Evolutionary conservation across 30 jellyfish, hydroid and myxozoan genomes (phyloP).

Genomic region (Hydractinia symbiolongicarpus): DNA sequence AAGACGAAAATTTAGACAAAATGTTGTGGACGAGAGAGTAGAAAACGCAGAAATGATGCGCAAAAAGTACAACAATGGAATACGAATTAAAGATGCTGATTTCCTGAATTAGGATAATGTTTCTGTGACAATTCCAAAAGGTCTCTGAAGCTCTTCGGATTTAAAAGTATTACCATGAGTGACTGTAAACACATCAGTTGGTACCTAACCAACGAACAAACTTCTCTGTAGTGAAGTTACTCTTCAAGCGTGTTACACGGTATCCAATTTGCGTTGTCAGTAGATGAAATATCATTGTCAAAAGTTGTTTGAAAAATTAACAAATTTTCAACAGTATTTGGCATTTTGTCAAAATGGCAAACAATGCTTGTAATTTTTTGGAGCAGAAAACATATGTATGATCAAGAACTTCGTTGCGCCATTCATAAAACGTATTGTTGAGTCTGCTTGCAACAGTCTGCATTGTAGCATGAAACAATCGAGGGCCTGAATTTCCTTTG

Average conservation of each 20-base stretch:
- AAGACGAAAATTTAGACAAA: background rate
- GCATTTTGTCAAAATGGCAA: too few relatives aligned
- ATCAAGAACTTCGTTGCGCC: too few relatives aligned
- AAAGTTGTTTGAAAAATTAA: too few relatives aligned
- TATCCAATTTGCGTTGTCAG: background rate
- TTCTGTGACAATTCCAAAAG: background rate
- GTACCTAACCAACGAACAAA: background rate
- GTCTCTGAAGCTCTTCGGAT: background rate
- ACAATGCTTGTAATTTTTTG: too few relatives aligned
- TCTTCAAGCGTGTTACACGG: background rate
- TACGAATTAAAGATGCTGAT: constrained; percentile 1
- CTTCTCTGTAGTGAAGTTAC: background rate
- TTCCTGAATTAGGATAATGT: background rate
- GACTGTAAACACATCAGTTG: background rate
- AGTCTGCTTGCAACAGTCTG: too few relatives aligned
- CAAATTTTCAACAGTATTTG: too few relatives aligned
- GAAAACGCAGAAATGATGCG: constrained; percentile 10
- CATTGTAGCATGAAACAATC: too few relatives aligned
- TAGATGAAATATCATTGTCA: background rate
- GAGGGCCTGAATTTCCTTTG: too few relatives aligned
- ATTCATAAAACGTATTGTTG: too few relatives aligned
- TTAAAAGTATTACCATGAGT: constrained; percentile 2
- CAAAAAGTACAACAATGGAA: constrained; percentile 3
- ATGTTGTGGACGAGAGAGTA: background rate
- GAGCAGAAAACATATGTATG: too few relatives aligned